Evolutionary conservation across 2,888 invertebrate species (phyloP).

Genomic region (Agrypnus murinus): DNA sequence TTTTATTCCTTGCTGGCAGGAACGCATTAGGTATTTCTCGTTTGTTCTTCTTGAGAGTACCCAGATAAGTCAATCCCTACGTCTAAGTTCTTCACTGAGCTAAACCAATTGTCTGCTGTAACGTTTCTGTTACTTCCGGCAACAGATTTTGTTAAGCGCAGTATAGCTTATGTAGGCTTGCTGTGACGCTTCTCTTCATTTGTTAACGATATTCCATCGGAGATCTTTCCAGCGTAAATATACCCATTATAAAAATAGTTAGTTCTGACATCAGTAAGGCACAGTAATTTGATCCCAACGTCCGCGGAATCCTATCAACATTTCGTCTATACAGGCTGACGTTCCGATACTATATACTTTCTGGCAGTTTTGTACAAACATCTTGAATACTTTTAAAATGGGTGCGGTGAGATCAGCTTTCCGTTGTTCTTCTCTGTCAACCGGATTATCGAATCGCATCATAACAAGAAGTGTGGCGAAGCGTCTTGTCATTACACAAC

Average conservation of each 20-base stretch:
- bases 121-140: conserved; percentile 13
- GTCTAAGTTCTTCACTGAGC: conserved; percentile 10
- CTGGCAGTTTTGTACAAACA: conserved; percentile 46
- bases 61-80: conserved; percentile 6
- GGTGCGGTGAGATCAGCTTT: conserved; percentile 46
- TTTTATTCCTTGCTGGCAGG: too few species aligned
- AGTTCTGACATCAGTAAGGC: too few species aligned
- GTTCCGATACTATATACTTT: conserved; percentile 29
- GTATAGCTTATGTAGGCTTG: neutral
- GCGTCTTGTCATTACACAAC: conserved; percentile 48
- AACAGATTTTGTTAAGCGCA: conserved; percentile 1
- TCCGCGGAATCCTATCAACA: conserved; percentile 42
- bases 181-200: too few species aligned
- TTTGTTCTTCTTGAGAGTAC: conserved; percentile 41
- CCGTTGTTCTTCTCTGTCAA: conserved; percentile 44
- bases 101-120: conserved; percentile 16
- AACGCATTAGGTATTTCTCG: too few species aligned
- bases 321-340: conserved; percentile 44
- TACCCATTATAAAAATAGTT: too few species aligned
- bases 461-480: conserved; percentile 50
- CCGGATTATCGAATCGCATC: conserved; percentile 55
- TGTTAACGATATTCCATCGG: too few species aligned
- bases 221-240: too few species aligned
- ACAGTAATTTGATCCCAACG: conserved; percentile 56
- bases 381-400: conserved; percentile 31